Conservation (phyloP, 2,113 vertebrate species). For the Atlantisia rogersi region DNA sequence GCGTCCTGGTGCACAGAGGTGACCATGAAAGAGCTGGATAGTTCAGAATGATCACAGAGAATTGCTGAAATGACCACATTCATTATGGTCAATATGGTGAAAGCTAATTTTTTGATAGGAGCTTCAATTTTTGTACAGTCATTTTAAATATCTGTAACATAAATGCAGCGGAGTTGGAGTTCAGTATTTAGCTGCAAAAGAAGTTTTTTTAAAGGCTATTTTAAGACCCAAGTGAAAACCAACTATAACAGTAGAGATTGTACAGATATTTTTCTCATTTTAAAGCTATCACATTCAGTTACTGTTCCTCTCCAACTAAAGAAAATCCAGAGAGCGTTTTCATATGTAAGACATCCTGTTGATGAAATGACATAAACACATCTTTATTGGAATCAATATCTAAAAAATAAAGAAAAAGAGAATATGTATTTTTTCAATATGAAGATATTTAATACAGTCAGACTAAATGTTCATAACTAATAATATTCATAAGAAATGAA, state of each 20-base stretch:
- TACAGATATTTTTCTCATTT: neutral
- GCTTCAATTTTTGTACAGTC: neutral
- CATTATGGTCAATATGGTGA: neutral
- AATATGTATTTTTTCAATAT: neutral
- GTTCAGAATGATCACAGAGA: neutral
- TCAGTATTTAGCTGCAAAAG: neutral
- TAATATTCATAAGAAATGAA: neutral
- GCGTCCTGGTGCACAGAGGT: fast-evolving
- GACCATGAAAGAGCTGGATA: neutral
- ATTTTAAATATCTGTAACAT: neutral
- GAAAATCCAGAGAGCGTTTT: neutral
- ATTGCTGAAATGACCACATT: neutral
- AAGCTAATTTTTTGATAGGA: neutral
- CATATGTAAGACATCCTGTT: neutral
- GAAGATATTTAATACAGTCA: neutral
- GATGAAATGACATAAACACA: neutral
- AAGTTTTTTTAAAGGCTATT: neutral
- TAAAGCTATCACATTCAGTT: neutral
- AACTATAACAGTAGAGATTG: neutral
- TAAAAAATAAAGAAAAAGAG: neutral
- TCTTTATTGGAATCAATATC: neutral
- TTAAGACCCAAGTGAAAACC: neutral
- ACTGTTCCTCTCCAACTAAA: neutral
- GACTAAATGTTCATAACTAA: no score
- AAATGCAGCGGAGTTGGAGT: neutral